Percentiles rank a stretch among this genome's conserved stretches.
Evolutionary conservation across 1,140 invertebrate species (phyloP).

Genomic region (Bombyx mandarina): DNA sequence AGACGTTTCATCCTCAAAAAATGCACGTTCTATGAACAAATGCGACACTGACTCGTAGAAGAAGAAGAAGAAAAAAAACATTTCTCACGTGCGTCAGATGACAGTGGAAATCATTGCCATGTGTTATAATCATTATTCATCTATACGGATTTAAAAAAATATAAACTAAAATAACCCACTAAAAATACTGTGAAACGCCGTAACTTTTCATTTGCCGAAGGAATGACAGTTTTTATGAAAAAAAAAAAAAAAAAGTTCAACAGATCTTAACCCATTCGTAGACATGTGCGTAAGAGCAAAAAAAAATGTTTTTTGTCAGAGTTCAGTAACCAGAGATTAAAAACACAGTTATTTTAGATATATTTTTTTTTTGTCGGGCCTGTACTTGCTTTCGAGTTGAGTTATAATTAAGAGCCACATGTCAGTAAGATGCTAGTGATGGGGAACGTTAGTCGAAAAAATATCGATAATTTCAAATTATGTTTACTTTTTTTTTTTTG

Average conservation of each 20-base stretch:
- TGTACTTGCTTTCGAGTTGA: conserved; percentile 49
- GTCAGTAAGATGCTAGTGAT: conserved; percentile 34
- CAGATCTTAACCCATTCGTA: conserved; percentile 58
- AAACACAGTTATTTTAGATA: conserved; percentile 64
- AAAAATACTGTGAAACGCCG: conserved; percentile 56
- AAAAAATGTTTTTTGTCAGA: conserved; percentile 16
- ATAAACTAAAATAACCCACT: conserved; percentile 26
- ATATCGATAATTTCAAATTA: conserved; percentile 18
- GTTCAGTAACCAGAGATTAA: conserved; percentile 69
- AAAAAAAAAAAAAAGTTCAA: conserved; percentile 27
- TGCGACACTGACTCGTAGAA: not conserved
- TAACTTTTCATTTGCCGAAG: conserved; percentile 65
- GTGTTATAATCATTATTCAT: conserved; percentile 51
- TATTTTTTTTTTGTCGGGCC: conserved; percentile 62
- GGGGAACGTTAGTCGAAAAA: conserved; percentile 7
- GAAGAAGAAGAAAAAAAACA: conserved; percentile 24
- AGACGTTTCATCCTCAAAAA: conserved; percentile 1
- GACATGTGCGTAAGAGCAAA: conserved; percentile 48
- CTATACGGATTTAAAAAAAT: conserved; percentile 28
- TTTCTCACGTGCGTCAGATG: conserved; percentile 57
- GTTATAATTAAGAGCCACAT: conserved; percentile 67
- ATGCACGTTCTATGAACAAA: conserved; percentile 18
- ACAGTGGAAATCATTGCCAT: conserved; percentile 46
- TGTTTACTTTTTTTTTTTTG: not conserved
- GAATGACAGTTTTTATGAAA: conserved; percentile 49